Evolutionary conservation across 1,140 invertebrate genomes (phyloP), one percentile per base, ranked within the genome.

Genomic region (Fragariocoptes setiger): DNA sequence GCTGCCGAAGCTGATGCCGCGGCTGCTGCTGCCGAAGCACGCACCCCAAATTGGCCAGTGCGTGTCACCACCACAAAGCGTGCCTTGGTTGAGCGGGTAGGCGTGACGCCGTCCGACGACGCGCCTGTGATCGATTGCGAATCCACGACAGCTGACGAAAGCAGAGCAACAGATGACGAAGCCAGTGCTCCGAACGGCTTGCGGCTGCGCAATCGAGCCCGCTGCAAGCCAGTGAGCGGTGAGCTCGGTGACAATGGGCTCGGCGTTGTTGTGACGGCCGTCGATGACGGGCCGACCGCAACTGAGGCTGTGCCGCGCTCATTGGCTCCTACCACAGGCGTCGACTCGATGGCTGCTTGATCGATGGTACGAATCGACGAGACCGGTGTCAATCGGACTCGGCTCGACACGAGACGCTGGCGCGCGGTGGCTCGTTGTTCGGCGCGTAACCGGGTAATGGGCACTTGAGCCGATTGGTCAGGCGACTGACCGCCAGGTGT

Each of bases 51-150:
- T 2, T 19, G 39, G 35, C 48, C 48, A 20, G 48, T 49, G 35
- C 48, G 35, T 5, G 48, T 49, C 15, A 49, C 48, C 2, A 49
- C 46, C 18, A 48, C 47, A 21, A 46, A 47, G 14, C 44, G 36
- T 21, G 48, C 46, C 21, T 44, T 43, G 19, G 44, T 46, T 35
- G 44, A 41, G 19, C 43, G 19, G 3, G 22, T 21, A 35, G 43
- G 42, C n/a, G 8, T 8, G 25, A 31, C 25, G n/a, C 8, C 25
- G n/a, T 8, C 8, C n/a, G 25, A 31, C n/a, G n/a, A n/a, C n/a
- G n/a, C n/a, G 25, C 25, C 25, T 31, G 25, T 31, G 8, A 31
- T n/a, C n/a, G 25, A n/a, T 31, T 31, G 25, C 8, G 8, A 8
- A 31, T 8, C 8, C n/a, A n/a, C 8, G 25, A n/a, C 25, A n/a